These are phyloP conservation scores for Agriopis marginaria DNA, from an alignment of 2,888 invertebrate species.

Conservation along the genomic window DNA sequence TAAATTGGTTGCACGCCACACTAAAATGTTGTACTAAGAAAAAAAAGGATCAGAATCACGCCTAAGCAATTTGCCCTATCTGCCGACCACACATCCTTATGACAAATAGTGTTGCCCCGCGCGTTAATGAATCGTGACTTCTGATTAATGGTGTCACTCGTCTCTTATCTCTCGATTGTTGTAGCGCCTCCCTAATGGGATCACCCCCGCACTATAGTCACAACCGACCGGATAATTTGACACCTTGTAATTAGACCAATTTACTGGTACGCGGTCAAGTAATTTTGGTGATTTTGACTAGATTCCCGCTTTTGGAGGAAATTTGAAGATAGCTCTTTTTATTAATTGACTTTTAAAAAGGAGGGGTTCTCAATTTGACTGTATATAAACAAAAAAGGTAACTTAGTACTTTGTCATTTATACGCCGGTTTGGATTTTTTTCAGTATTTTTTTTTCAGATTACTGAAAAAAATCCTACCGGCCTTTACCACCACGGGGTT, in stretches of 20 bases:
- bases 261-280: conserved; percentile 41
- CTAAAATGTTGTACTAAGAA: conserved; percentile 8
- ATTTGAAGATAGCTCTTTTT: conserved; percentile 10
- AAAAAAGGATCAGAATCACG: conserved; percentile 29
- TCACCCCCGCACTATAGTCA: conserved; percentile 61
- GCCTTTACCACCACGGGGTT: no score
- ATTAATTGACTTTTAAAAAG: no score
- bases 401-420: no score
- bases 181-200: conserved; percentile 78
- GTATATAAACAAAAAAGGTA: no score
- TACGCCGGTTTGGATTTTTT: no score
- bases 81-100: conserved; percentile 69
- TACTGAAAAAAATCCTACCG: no score
- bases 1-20: no score
- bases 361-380: no score
- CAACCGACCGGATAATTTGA: conserved; percentile 30
- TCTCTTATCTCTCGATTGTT: conserved; percentile 71
- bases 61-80: conserved; percentile 55
- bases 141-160: conserved; percentile 81
- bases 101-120: conserved; percentile 75
- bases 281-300: conserved; percentile 21
- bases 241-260: conserved; percentile 37
- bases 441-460: no score
- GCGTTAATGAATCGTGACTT: conserved; percentile 77
- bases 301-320: not conserved